Conservation (phyloP, 1,140 invertebrate genomes). For the Bombus superbus region DNA sequence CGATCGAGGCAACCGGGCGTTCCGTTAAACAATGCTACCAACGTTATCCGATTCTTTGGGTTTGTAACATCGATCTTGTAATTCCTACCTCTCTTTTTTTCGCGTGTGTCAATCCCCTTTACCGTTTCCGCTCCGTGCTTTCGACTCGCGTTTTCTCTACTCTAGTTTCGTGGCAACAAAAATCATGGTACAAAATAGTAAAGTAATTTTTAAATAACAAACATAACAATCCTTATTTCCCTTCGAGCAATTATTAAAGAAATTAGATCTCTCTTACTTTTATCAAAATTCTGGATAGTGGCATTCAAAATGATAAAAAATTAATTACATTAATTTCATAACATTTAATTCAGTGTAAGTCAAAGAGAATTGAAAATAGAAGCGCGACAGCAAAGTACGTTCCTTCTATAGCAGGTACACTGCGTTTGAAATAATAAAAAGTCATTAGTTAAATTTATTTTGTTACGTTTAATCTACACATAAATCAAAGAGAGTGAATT, state of each 20-base stretch:
- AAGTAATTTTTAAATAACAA: no score
- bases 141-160: neutral
- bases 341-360: no score
- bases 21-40: slow-evolving; percentile 35
- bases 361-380: no score
- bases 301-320: no score
- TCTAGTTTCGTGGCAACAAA: neutral
- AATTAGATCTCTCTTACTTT: no score
- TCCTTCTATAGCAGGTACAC: no score
- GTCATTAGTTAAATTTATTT: neutral
- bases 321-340: no score
- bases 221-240: no score
- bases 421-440: no score
- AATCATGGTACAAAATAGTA: neutral
- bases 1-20: slow-evolving; percentile 27
- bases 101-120: neutral
- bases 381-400: no score
- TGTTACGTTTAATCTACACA: neutral
- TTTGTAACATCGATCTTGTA: slow-evolving; percentile 37
- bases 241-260: no score
- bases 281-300: no score
- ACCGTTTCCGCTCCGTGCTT: neutral
- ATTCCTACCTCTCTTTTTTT: slow-evolving; percentile 23
- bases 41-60: neutral
- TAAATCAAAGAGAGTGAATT: slow-evolving; percentile 2